Evolutionary conservation across 2,113 vertebrate species (phyloP), one percentile per base, ranked within the genome.

Genomic region (Anolis carolinensis): DNA sequence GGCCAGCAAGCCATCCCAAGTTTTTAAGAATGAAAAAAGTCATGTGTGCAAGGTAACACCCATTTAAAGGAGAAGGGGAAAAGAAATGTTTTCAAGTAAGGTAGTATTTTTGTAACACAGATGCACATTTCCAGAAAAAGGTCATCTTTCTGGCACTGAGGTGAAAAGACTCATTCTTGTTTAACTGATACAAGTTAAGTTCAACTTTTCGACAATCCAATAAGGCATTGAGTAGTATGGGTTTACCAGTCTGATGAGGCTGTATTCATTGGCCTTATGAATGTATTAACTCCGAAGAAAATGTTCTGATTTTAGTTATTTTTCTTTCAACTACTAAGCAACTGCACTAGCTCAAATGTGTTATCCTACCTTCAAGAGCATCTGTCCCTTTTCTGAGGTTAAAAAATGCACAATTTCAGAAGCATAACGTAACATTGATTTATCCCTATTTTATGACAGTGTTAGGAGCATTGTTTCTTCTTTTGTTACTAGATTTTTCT

Each of bases 101-200:
- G 63, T 70, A 52, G n/a, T 65, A 39, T 18, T 85, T 78, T 85
- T 65, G 5, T 25, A 74, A 81, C 39, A 80, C 39, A 65, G 55
- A 86, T 81, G 39, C 8, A 81, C 13, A 67, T 86, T 81, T 86
- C 70, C 82, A 76, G 82, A 63, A n/a, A 48, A 30, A 79, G 23
- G 39, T 34, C 34, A 52, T 34, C n/a, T 78, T 78, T 78, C 44
- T 79, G 79, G 72, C 71, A 86, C 85, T 52, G 79, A 86, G 36
- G 71, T 67, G 79, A 81, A 86, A 4, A 67, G 18, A 81, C 30
- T 81, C 27, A 79, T 80, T 62, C 59, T 78, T 25, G 9, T 86
- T 67, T 52, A 65, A 75, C 36, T 25, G 59, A 75, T 52, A 50
- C 21, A 74, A 20, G 30, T 59, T 27, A 70, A 70, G 25, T 39